Evolutionary conservation across 2,113 vertebrate genomes (phyloP).

Genomic region (Stictonetta naevosa): DNA sequence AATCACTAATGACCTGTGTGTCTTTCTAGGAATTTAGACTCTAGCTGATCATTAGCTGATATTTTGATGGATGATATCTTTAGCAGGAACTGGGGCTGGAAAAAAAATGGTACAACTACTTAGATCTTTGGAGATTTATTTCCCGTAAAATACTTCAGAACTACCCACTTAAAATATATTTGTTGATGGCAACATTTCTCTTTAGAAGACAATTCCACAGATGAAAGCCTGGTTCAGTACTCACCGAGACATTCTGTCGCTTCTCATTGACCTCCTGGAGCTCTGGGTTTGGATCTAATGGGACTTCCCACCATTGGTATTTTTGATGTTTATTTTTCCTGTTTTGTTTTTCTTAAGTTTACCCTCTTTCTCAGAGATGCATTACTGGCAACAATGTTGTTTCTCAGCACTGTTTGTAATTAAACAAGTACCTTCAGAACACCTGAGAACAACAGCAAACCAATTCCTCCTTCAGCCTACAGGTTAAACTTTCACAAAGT

Average conservation of each 20-base stretch:
- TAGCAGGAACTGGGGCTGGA: neutral
- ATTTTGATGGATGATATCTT: neutral
- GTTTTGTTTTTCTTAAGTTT: too few species aligned
- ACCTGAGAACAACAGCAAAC: neutral
- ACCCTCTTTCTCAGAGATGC: neutral
- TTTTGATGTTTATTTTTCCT: too few species aligned
- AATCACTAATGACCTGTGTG: neutral
- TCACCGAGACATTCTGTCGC: too few species aligned
- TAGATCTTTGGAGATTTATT: neutral
- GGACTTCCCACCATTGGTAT: too few species aligned
- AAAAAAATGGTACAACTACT: neutral
- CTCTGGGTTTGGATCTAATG: too few species aligned
- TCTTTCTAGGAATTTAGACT: neutral
- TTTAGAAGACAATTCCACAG: neutral
- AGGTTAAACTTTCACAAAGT: neutral
- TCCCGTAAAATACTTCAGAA: neutral
- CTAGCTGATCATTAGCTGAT: neutral
- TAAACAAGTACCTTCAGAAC: neutral
- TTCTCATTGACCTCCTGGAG: too few species aligned
- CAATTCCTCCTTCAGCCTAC: neutral
- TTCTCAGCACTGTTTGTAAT: neutral
- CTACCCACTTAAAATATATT: neutral
- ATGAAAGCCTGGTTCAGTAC: too few species aligned
- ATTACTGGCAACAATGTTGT: neutral
- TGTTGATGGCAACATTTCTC: neutral